Conservation (phyloP, 2,888 invertebrate species). For the Gibbula magus region DNA sequence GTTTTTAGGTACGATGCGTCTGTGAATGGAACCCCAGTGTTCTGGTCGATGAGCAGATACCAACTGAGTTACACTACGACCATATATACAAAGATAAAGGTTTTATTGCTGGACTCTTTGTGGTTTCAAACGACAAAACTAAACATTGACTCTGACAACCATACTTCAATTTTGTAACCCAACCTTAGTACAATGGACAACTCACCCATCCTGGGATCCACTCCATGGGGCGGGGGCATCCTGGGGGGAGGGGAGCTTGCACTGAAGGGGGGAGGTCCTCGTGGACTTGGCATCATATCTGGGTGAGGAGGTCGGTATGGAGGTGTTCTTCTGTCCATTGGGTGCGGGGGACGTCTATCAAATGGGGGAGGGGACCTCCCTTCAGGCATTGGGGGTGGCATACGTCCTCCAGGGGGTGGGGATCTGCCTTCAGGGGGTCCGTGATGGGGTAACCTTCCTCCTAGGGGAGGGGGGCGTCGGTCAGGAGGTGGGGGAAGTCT, state of each 20-base stretch:
- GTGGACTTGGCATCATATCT: constrained; percentile 33
- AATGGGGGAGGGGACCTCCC: constrained; percentile 58
- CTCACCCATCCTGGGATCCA: constrained; percentile 36
- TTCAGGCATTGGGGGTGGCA: constrained; percentile 34
- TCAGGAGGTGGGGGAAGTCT: constrained; percentile 35
- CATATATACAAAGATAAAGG: too few relatives aligned
- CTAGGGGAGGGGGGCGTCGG: constrained; percentile 39
- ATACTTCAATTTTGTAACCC: background rate
- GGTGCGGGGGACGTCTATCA: constrained; percentile 45
- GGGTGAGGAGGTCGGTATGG: constrained; percentile 40
- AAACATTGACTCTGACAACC: background rate
- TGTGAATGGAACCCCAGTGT: too few relatives aligned
- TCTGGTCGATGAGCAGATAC: too few relatives aligned
- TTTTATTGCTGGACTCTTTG: too few relatives aligned
- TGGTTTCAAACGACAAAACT: too few relatives aligned
- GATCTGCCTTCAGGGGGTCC: constrained; percentile 47
- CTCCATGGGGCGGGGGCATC: constrained; percentile 28
- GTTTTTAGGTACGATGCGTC: too few relatives aligned
- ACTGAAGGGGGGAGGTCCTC: constrained; percentile 46
- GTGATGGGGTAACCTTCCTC: constrained; percentile 45
- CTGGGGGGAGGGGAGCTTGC: constrained; percentile 28
- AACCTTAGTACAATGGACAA: background rate
- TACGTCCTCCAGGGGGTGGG: constrained; percentile 55
- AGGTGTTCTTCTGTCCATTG: constrained; percentile 38
- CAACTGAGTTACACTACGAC: too few relatives aligned